Evolutionary conservation across 2,888 invertebrate species (phyloP).

Genomic region (Byasa hedistus): DNA sequence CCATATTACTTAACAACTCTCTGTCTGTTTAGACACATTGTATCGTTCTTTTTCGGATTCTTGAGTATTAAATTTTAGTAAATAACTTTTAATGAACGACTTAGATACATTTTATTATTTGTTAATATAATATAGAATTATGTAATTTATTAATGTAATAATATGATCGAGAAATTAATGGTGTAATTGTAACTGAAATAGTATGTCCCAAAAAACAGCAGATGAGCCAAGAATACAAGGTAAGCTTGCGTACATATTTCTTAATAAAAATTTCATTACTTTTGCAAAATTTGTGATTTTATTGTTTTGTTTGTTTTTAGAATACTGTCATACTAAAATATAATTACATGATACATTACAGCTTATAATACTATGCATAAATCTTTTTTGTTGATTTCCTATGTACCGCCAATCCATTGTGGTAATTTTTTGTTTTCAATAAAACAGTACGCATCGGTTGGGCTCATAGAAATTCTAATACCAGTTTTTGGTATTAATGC

Average conservation of each 20-base stretch:
- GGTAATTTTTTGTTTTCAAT: too few species aligned
- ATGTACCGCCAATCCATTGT: too few species aligned
- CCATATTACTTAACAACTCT: slow-evolving; percentile 7
- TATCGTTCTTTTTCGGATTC: slow-evolving; percentile 22
- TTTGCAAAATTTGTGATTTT: neutral
- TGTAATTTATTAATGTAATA: slow-evolving; percentile 1
- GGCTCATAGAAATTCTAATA: too few species aligned
- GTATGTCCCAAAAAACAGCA: slow-evolving; percentile 33
- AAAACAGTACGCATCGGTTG: too few species aligned
- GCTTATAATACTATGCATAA: neutral
- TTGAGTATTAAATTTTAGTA: slow-evolving; percentile 23
- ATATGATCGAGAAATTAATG: slow-evolving; percentile 12
- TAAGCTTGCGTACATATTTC: slow-evolving; percentile 30
- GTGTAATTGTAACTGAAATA: slow-evolving; percentile 18
- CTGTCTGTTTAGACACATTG: slow-evolving; percentile 20
- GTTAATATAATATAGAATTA: too few species aligned
- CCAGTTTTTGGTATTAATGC: too few species aligned
- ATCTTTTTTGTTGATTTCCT: too few species aligned
- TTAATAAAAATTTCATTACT: neutral
- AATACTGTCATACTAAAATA: neutral
- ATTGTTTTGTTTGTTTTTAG: neutral
- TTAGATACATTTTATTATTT: neutral
- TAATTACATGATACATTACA: neutral
- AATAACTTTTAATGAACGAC: neutral
- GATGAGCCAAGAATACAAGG: slow-evolving; percentile 44